Evolutionary conservation across 1,140 invertebrate species (phyloP), one percentile per base, ranked within the genome.

Genomic region (Ectropis grisescens): DNA sequence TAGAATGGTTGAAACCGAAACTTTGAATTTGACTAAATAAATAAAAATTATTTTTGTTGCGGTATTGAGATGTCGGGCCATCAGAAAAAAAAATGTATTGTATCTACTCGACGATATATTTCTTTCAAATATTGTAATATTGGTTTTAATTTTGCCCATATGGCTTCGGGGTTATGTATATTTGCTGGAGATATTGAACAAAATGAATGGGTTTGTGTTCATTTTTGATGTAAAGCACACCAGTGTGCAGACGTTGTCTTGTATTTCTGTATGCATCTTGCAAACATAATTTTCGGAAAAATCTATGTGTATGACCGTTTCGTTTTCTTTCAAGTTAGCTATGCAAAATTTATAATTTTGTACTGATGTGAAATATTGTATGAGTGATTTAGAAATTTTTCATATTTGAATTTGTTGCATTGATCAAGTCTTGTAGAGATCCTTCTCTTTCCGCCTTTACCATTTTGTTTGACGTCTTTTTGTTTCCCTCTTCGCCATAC

Each of bases 41-140:
- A 15, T 15, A 41, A 45, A 50, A 50, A 30, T 50, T 50, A 13
- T 45, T 45, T 33, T 48, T 48, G 25, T 48, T 36, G 11, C 26
- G 11, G 19, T 48, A 48, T 10, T 49, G 46, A 2, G 23, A 34
- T 5, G 37, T 23, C 1, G 46, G 46, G 0, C 41, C 46, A 29
- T 49, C 40, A 16, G 46, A 49, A 30, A 29, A 49, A n/a, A 29
- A 43, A 36, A 15, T 49, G 46, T 1, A 49, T 7, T 12, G 6
- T 12, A 6, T 16, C 24, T 2, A 44, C 19, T 0, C 8, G 11
- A 12, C 33, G 36, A 40, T 8, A 24, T 29, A 24, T 13, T 24
- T 40, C 11, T 37, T 43, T 37, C 8, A 37, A 11, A 33, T 22
- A 26, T 1, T 34, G 8, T 8, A 49, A 27, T 13, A 49, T 12